Base-by-base conservation (phyloP, 2,113 vertebrate species). In the Lamprologus sp. region DNA sequence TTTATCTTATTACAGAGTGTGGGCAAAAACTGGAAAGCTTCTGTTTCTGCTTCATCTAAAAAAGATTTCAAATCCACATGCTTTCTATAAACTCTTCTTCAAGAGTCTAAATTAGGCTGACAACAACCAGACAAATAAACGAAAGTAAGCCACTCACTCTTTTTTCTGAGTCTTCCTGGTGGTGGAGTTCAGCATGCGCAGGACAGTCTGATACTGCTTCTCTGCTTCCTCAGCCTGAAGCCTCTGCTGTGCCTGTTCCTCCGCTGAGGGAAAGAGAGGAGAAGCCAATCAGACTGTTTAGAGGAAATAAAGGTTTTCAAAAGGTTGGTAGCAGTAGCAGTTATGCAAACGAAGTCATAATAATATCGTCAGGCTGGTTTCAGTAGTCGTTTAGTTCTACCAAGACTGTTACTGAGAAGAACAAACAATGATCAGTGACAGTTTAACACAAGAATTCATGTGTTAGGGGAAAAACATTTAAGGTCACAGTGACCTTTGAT, bases 131-230 rank as follows among this genome's bases (percentile, higher is more conserved):
- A 6, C 1, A 31, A 10, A 17, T 10, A 21, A 40, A 55, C 21
- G n/a, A 26, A 54, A 21, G 9, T 9, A 23, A 70, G 4, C 37
- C 63, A 87, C 99, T 96, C 95, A 99, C 98, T 98, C 98, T 96
- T 96, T 98, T 92, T 96, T 99, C 84, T 98, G 98, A 89, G 96
- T 96, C 90, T 95, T 98, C 93, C 97, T 97, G 82, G 93, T 98
- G 92, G 98, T 99, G 89, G 95, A 93, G 77, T 98, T 99, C 68
- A 99, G 97, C 84, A 98, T 97, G 84, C 96, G 97, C 94, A 99
- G 96, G 55, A 97, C 96, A 3, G 95, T 95, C 90, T 98, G 97
- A 93, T 99, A 99, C 93, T 98, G 95, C 79, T 97, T 95, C 81
- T 99, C 99, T 2, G 96, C 96, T 93, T 99, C 97, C 92, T 98